Percentiles rank a stretch among this genome's conserved stretches.
Evolutionary conservation across 1,140 invertebrate species (phyloP).

Genomic region (Dryas iulia): DNA sequence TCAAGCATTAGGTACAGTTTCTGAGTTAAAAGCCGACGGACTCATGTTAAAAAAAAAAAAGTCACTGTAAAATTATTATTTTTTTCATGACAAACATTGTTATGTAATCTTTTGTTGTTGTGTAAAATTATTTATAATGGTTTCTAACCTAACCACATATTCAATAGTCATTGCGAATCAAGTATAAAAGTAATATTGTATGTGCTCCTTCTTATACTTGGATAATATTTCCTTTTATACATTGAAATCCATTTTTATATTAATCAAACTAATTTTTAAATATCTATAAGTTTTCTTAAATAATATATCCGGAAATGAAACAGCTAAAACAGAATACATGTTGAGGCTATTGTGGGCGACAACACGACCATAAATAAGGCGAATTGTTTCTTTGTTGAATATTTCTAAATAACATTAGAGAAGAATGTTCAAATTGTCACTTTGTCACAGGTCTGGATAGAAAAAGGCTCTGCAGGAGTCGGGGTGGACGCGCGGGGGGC

Average conservation of each 20-base stretch:
- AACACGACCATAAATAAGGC: conserved; percentile 71
- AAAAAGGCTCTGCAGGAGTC: conserved; percentile 53
- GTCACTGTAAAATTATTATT: no score
- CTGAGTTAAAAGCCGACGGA: no score
- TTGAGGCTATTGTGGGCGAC: conserved; percentile 56
- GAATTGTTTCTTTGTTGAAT: conserved; percentile 66
- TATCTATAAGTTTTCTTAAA: neutral
- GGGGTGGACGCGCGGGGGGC: conserved; percentile 45
- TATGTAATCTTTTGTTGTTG: no score
- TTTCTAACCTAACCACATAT: no score
- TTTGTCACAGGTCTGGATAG: conserved; percentile 64
- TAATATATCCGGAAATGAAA: conserved; percentile 62
- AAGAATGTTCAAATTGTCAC: conserved; percentile 73
- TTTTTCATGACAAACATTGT: no score
- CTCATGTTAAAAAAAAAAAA: no score
- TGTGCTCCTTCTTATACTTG: no score
- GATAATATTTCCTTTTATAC: no score
- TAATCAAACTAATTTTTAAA: neutral
- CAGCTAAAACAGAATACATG: conserved; percentile 57
- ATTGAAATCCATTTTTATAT: neutral
- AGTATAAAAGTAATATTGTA: no score
- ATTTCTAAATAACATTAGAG: conserved; percentile 75
- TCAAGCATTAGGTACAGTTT: no score
- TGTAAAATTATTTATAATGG: no score
- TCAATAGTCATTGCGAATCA: no score